These are phyloP conservation scores for Streblospio benedicti DNA, from an alignment of 1,140 invertebrate genomes.

Conservation along the genomic window DNA sequence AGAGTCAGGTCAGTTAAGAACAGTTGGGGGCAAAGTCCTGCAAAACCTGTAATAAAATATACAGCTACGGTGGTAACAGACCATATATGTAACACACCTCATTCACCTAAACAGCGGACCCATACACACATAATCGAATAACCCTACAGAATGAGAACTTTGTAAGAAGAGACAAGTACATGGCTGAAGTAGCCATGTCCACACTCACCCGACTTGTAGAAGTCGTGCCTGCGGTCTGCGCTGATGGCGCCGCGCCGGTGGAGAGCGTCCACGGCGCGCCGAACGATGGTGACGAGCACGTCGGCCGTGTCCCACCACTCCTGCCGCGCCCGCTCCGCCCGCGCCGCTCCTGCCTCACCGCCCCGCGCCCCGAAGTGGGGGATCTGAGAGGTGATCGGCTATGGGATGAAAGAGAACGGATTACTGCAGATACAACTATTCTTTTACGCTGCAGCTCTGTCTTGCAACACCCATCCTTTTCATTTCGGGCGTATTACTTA, in stretches of 20 bases:
- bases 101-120: too few relatives aligned
- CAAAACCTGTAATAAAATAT: too few relatives aligned
- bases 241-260: slow-evolving; percentile 23
- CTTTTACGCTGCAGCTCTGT: neutral
- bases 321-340: slow-evolving; percentile 18
- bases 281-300: slow-evolving; percentile 20
- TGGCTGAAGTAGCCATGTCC: slow-evolving; percentile 4
- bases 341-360: slow-evolving; percentile 26
- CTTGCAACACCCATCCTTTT: neutral
- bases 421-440: neutral
- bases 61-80: too few relatives aligned
- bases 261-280: slow-evolving; percentile 20
- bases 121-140: too few relatives aligned
- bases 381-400: too few relatives aligned
- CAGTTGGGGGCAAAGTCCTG: too few relatives aligned
- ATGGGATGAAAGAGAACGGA: neutral
- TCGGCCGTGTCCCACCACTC: slow-evolving; percentile 28
- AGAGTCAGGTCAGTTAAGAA: too few relatives aligned
- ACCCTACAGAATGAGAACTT: too few relatives aligned
- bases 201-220: slow-evolving; percentile 29
- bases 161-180: slow-evolving; percentile 14
- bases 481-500: neutral
- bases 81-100: too few relatives aligned
- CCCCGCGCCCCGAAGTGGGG: too few relatives aligned
- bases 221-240: slow-evolving; percentile 20